Evolutionary conservation across 2,888 invertebrate species (phyloP).

Genomic region (Phaonia tiefii): DNA sequence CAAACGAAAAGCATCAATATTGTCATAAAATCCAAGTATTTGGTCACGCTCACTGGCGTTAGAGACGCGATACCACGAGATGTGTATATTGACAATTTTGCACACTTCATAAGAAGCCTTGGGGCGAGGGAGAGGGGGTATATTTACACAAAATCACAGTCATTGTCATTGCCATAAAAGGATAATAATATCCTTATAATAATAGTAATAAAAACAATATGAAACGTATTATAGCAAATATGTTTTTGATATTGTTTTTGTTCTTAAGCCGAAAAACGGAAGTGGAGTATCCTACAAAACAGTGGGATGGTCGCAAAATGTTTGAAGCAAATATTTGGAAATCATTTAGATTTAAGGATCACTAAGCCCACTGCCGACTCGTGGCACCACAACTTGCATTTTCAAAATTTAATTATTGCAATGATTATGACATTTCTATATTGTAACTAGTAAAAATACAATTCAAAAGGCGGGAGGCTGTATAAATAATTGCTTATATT

Average conservation of each 20-base stretch:
- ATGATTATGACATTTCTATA: no score
- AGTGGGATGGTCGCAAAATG: background rate
- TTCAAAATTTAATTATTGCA: no score
- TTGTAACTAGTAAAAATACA: no score
- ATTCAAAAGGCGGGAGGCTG: no score
- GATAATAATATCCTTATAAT: constrained; percentile 18
- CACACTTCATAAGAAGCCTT: constrained; percentile 42
- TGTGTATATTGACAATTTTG: constrained; percentile 56
- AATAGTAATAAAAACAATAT: background rate
- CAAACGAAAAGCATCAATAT: constrained; percentile 27
- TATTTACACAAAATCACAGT: no score
- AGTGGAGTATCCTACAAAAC: background rate
- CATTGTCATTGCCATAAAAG: constrained; percentile 1
- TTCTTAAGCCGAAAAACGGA: background rate
- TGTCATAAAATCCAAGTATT: constrained; percentile 19
- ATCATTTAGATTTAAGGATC: no score
- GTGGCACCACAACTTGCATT: no score
- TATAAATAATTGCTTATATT: no score
- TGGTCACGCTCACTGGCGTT: background rate
- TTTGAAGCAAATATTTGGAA: no score
- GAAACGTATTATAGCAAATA: background rate
- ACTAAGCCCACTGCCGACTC: no score
- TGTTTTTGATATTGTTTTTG: background rate
- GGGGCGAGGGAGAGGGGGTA: no score
- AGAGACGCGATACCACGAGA: constrained; percentile 5